Base-by-base conservation (phyloP, 37 sponge, comb jelly and placozoan species). In the Halichondria panicea region DNA sequence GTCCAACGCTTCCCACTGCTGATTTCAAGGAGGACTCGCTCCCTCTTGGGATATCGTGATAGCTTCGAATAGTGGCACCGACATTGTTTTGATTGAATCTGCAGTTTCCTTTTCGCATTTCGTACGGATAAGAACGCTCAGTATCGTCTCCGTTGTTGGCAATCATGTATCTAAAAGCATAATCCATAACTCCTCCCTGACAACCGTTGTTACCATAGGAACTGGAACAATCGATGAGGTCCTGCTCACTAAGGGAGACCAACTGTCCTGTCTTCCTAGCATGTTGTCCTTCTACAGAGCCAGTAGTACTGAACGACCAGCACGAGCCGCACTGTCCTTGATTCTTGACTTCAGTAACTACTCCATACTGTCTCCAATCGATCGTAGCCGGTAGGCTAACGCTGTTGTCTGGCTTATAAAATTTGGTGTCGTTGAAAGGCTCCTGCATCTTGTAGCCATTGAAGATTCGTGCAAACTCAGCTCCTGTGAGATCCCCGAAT, bases 271-370 rank as follows among this genome's bases (percentile, higher is more conserved):
- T 63, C 22, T 74, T 76, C 3, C 76, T 24, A 48, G 28, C 33
- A 53, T 81, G 75, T 38, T 84, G 88, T 28, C 95, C 95, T 66
- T 96, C 94, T 9, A 96, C 83, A 28, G 91, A 85, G 32, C 94
- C 97, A 19, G 94, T 93, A 31, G 97, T 67, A 71, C 95, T 93
- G 67, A 96, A 96, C 21, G 97, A 81, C 97, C 97, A 96, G 81
- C 97, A 96, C 35, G 94, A 93, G 25, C 97, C 97, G 68, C 97
- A 96, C 63, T 84, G 80, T 1, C 92, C 93, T 72, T 93, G 90
- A 72, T 89, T 82, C 83, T 93, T 93, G 25, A 93, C 67, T 19
- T 45, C 69, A 31, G 87, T 85, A 21, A 89, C 94, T 28, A 43
- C 80, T 57, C 87, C 87, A 55, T 86, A 78, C 4, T 68, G 48